phyloP scores from a whole-genome alignment of 2,113 vertebrate species.

The Scatophagus argus region DNA sequence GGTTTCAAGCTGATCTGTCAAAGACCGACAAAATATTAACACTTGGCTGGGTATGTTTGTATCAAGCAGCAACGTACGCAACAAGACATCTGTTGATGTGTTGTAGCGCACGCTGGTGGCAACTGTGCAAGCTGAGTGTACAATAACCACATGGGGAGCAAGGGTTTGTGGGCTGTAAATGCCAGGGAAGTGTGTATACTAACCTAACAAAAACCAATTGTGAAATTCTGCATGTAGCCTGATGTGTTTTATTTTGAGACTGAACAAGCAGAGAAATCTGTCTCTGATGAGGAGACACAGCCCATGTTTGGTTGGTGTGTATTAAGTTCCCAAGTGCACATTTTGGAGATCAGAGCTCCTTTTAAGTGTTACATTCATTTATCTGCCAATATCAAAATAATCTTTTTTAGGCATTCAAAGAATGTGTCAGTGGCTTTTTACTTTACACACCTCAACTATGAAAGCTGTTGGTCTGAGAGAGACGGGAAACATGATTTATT shows the following conservation, averaged over 20 bases:
- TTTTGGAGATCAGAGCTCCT: constrained; percentile 36
- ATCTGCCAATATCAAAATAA: not conserved
- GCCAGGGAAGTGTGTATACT: constrained; percentile 24
- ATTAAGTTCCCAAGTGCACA: constrained; percentile 13
- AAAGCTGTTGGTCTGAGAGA: constrained; percentile 22
- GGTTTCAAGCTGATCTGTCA: constrained; percentile 44
- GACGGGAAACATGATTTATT: constrained; percentile 13
- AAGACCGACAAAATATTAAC: constrained; percentile 18
- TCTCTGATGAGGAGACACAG: not conserved
- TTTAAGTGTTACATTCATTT: constrained; percentile 21
- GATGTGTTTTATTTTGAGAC: constrained; percentile 14
- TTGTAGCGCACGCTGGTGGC: constrained; percentile 30
- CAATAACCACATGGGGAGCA: constrained; percentile 40
- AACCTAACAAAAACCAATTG: constrained; percentile 23
- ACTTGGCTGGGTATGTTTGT: constrained; percentile 31
- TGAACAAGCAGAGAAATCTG: constrained; percentile 11
- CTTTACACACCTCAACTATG: constrained; percentile 6
- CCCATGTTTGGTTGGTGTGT: constrained; percentile 3
- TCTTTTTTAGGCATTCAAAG: constrained; percentile 37
- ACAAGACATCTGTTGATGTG: constrained; percentile 56
- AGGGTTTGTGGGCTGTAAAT: constrained; percentile 47
- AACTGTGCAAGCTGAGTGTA: constrained; percentile 46
- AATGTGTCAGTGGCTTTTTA: constrained; percentile 35
- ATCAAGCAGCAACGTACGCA: constrained; percentile 36
- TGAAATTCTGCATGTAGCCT: not conserved